Evolutionary conservation across 2,888 invertebrate genomes (phyloP).

Genomic region (Cantharis rustica): DNA sequence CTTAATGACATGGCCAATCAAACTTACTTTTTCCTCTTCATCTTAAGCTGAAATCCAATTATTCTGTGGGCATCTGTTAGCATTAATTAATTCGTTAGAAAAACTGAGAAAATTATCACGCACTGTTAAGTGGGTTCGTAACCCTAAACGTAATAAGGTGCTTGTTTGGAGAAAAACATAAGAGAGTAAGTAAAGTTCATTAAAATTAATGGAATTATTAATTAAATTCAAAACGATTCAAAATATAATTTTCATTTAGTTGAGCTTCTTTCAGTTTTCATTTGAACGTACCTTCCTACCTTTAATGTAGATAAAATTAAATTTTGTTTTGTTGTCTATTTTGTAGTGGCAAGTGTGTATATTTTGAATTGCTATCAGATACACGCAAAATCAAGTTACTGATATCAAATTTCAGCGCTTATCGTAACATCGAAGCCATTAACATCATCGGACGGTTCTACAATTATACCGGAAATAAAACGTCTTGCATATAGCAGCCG

Average conservation of each 20-base stretch:
- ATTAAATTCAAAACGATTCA: slow-evolving; percentile 31
- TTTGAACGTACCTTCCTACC: neutral
- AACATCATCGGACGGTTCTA: slow-evolving; percentile 33
- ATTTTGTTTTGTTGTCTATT: neutral
- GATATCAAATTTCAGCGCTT: slow-evolving; percentile 31
- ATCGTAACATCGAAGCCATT: slow-evolving; percentile 29
- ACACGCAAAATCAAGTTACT: slow-evolving; percentile 6
- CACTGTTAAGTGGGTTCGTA: neutral
- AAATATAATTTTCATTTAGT: neutral
- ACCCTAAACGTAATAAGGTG: slow-evolving; percentile 36
- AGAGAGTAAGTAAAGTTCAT: slow-evolving; percentile 34
- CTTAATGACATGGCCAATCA: slow-evolving; percentile 48
- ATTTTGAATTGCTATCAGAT: slow-evolving; percentile 20
- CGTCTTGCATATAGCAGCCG: slow-evolving; percentile 39
- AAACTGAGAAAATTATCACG: neutral
- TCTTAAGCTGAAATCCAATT: neutral
- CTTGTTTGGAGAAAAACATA: slow-evolving; percentile 37
- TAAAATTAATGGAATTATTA: slow-evolving; percentile 41
- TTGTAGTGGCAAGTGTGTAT: neutral
- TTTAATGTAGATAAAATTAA: neutral
- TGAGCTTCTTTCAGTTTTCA: neutral
- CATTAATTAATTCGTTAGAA: neutral
- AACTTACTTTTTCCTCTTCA: slow-evolving; percentile 39
- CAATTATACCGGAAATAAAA: slow-evolving; percentile 46
- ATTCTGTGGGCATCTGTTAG: neutral